These are phyloP conservation scores for Mareca strepera DNA, from an alignment of 2,797 vertebrate genomes.

Conservation along the genomic window DNA sequence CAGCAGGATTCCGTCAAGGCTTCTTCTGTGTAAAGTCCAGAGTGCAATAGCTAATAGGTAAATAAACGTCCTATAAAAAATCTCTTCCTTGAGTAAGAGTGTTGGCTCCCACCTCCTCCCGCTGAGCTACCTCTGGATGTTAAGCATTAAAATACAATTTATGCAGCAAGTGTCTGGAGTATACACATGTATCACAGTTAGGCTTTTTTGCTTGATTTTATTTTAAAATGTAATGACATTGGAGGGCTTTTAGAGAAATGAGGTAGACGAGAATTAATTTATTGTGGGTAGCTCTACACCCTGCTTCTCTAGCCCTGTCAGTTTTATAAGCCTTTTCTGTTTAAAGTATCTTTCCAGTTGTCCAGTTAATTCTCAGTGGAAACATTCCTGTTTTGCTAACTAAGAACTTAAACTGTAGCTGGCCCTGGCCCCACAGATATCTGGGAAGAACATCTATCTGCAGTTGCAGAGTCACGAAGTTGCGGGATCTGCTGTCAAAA, in stretches of 20 bases:
- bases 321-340: background rate
- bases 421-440: background rate
- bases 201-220: background rate
- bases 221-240: background rate
- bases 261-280: background rate
- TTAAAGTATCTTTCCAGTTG: background rate
- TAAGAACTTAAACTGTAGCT: background rate
- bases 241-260: background rate
- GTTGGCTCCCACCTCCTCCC: background rate
- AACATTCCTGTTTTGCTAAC: background rate
- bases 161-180: background rate
- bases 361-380: background rate
- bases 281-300: background rate
- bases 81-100: background rate
- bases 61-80: background rate
- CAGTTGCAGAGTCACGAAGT: background rate
- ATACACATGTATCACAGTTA: background rate
- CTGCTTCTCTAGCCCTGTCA: background rate
- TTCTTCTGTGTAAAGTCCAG: background rate
- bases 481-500: background rate
- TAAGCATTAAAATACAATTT: background rate
- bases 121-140: background rate
- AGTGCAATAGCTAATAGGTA: background rate
- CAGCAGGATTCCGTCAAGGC: background rate
- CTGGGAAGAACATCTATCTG: background rate